These are phyloP conservation scores for Takifugu rubripes DNA, from an alignment of 2,797 vertebrate genomes.

Conservation along the genomic window DNA sequence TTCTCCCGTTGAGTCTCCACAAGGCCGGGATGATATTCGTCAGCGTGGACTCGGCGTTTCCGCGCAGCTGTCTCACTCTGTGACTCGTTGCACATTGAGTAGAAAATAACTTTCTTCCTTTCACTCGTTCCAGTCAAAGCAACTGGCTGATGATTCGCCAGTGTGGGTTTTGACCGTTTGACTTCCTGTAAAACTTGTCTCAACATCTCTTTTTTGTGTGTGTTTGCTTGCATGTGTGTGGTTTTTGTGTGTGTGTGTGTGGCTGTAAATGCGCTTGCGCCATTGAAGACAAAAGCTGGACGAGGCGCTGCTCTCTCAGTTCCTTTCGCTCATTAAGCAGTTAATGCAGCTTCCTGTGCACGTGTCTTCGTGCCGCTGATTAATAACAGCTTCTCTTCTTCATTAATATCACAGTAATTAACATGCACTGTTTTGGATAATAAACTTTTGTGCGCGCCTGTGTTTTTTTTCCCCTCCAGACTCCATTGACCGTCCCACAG, in stretches of 20 bases:
- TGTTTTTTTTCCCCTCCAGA: conserved; percentile 37
- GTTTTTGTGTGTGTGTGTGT: conserved; percentile 1
- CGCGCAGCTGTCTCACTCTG: conserved; percentile 7
- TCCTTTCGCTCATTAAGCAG: conserved; percentile 56
- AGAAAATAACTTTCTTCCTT: conserved; percentile 7
- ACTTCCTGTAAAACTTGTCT: conserved; percentile 58
- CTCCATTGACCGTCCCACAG: conserved; percentile 47
- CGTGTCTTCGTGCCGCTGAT: conserved; percentile 59
- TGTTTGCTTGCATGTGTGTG: neutral
- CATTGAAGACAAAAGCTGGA: conserved; percentile 58
- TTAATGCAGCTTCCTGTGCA: conserved; percentile 61
- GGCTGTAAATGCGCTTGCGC: conserved; percentile 1
- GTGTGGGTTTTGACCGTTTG: conserved; percentile 36
- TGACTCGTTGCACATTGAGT: conserved; percentile 15
- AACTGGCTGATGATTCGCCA: conserved; percentile 5
- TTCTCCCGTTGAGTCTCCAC: conserved; percentile 34
- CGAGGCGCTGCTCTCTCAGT: conserved; percentile 24
- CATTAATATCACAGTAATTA: conserved; percentile 55
- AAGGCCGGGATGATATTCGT: conserved; percentile 32
- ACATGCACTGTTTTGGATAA: conserved; percentile 34
- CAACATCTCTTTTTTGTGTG: conserved; percentile 33
- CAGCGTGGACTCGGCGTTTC: conserved; percentile 31
- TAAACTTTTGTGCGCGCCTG: conserved; percentile 42
- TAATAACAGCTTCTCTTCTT: conserved; percentile 61
- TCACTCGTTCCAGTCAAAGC: conserved; percentile 14